Evolutionary conservation across 2,888 invertebrate species (phyloP), one percentile per base, ranked within the genome.

Genomic region (Villa cingulata): DNA sequence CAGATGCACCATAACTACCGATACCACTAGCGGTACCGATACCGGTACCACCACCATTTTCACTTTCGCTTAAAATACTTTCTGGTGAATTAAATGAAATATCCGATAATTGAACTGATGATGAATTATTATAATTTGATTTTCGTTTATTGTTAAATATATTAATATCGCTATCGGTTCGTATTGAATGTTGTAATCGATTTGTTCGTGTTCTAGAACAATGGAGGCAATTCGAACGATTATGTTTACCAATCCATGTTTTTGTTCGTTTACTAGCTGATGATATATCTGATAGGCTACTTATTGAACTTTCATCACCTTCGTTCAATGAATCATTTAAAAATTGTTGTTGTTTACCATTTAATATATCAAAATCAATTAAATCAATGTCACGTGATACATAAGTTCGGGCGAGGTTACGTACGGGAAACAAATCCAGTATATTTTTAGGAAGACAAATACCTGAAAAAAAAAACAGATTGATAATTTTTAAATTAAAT

Each of bases 221-320:
- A 39, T 62, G 56, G 12, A 70, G 55, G 48, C 70, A 70, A 52
- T 58, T 63, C 23, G 55, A 60, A 6, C 65, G 63, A 18, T 64
- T 64, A 49, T 69, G 69, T 50, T 65, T 66, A 16, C 62, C 60
- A 37, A 59, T 53, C 61, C 64, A 68, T 53, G 65, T 69, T 14
- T 59, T 57, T 20, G 43, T 46, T 40, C 64, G 63, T 49, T 68
- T 67, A 43, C 68, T 69, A 29, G 63, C 62, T 34, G 64, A 64
- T 20, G 69, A 69, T 23, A 70, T 59, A 54, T 70, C 70, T 15
- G 71, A 71, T n/a, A 68, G 59, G 41, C 68, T 70, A 37, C 70
- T 70, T 48, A 69, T 66, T 5, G 65, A 65, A 23, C 66, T 65
- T 51, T 66, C 69, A 50, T 68, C 67, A 23, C 65, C 64, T 50